Percentiles rank a stretch among this genome's conserved stretches.
phyloP scores from a whole-genome alignment of 1,140 invertebrate genomes.

The Neodiprion virginianus region DNA sequence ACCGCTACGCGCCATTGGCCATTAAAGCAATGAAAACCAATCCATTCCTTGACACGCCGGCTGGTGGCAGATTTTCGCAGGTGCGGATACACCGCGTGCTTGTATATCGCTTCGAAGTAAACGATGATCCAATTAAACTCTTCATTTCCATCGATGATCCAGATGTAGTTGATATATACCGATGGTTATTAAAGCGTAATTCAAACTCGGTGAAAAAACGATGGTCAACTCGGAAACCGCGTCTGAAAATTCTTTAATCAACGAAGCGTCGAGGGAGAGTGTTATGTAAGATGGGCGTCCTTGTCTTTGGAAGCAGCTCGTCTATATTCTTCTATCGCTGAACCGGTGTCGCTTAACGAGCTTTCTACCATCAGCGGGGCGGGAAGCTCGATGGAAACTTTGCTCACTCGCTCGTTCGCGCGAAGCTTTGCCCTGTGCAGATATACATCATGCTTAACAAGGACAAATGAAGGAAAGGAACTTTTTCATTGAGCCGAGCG shows the following conservation, averaged over 20 bases:
- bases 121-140: too few species aligned
- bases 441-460: neutral
- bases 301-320: neutral
- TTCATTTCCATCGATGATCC: too few species aligned
- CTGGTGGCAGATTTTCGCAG: neutral
- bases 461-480: neutral
- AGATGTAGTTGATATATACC: too few species aligned
- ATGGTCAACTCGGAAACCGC: too few species aligned
- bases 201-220: too few species aligned
- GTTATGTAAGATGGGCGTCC: too few species aligned
- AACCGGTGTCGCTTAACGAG: conserved; percentile 7
- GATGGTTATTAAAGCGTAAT: too few species aligned
- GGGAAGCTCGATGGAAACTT: neutral
- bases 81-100: neutral
- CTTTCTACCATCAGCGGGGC: neutral
- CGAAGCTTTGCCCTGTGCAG: neutral
- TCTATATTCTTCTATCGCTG: neutral
- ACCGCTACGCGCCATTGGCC: neutral
- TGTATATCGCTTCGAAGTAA: too few species aligned
- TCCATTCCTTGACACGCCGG: neutral
- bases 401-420: conserved; percentile 1
- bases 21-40: neutral
- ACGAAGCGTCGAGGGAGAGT: neutral
- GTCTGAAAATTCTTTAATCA: neutral
- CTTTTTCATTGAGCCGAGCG: neutral